phyloP scores from a whole-genome alignment of 2,888 invertebrate species.

The Ectobius pallidus region DNA sequence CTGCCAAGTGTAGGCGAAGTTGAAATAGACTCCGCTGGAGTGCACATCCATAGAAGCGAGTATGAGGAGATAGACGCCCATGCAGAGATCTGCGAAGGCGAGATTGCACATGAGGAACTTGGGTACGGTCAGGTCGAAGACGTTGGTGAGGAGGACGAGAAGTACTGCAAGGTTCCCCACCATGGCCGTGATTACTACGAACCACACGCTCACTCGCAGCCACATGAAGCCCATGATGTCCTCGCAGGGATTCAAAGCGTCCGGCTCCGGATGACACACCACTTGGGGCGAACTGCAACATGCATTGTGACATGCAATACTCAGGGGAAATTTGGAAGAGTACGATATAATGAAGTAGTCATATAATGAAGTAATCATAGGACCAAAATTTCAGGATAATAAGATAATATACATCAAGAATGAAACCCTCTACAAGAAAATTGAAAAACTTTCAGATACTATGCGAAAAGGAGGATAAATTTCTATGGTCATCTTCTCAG shows the following conservation, averaged over 20 bases:
- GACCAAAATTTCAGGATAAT: too few relatives aligned
- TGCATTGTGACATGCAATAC: not conserved
- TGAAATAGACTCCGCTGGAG: conserved; percentile 87
- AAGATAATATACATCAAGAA: too few relatives aligned
- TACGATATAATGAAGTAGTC: too few relatives aligned
- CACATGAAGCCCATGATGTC: conserved; percentile 86
- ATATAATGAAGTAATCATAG: too few relatives aligned
- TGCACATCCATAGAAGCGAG: conserved; percentile 83
- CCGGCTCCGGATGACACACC: conserved; percentile 74
- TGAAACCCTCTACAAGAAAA: too few relatives aligned
- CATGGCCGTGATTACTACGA: conserved; percentile 81
- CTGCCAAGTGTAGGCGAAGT: conserved; percentile 91
- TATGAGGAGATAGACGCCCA: conserved; percentile 83
- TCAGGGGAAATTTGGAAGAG: too few relatives aligned
- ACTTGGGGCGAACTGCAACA: conserved; percentile 57
- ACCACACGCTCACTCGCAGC: conserved; percentile 83
- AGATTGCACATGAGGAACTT: conserved; percentile 81
- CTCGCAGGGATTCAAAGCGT: conserved; percentile 87
- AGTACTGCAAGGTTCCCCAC: conserved; percentile 85
- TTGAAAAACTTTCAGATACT: too few relatives aligned
- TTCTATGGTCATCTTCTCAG: too few relatives aligned
- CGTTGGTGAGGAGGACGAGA: conserved; percentile 71
- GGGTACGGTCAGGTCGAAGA: conserved; percentile 62
- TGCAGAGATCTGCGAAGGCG: conserved; percentile 86
- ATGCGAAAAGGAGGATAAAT: too few relatives aligned